Percentiles rank a stretch among this genome's conserved stretches.
These are phyloP conservation scores for Danionella cerebrum DNA, from an alignment of 2,113 vertebrate species.

Conservation along the genomic window DNA sequence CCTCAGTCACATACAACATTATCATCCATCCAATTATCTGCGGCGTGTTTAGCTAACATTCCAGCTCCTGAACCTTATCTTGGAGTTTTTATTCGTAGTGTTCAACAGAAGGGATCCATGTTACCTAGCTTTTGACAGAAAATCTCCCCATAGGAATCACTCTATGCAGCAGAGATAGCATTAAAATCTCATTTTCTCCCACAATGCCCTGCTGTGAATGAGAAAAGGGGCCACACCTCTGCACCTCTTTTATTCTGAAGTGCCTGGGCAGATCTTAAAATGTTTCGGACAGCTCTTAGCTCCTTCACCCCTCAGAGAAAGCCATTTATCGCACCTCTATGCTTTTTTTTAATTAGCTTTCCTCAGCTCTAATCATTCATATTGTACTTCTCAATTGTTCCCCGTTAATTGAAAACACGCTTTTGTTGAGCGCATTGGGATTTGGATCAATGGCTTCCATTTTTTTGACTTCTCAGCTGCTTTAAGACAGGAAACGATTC, in stretches of 20 bases:
- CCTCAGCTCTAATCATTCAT: constrained; percentile 20
- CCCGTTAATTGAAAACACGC: constrained; percentile 20
- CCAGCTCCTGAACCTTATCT: neutral
- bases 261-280: constrained; percentile 8
- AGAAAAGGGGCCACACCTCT: neutral
- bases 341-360: constrained; percentile 11
- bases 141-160: constrained; percentile 17
- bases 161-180: constrained; percentile 33
- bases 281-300: neutral
- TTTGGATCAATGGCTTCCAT: constrained; percentile 10
- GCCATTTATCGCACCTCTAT: constrained; percentile 19
- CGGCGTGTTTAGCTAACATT: neutral
- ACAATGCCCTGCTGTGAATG: constrained; percentile 28
- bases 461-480: constrained; percentile 3
- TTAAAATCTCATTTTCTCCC: constrained; percentile 34
- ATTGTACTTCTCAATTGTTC: constrained; percentile 17
- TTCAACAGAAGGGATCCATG: constrained; percentile 7
- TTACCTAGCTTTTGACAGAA: constrained; percentile 8
- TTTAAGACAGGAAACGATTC: neutral
- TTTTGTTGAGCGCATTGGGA: neutral
- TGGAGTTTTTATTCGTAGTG: constrained; percentile 11
- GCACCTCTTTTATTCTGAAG: neutral
- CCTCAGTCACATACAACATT: neutral
- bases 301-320: neutral
- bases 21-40: neutral